These are phyloP conservation scores for Gallirallus australis DNA, from an alignment of 2,797 vertebrate species.

Conservation along the genomic window DNA sequence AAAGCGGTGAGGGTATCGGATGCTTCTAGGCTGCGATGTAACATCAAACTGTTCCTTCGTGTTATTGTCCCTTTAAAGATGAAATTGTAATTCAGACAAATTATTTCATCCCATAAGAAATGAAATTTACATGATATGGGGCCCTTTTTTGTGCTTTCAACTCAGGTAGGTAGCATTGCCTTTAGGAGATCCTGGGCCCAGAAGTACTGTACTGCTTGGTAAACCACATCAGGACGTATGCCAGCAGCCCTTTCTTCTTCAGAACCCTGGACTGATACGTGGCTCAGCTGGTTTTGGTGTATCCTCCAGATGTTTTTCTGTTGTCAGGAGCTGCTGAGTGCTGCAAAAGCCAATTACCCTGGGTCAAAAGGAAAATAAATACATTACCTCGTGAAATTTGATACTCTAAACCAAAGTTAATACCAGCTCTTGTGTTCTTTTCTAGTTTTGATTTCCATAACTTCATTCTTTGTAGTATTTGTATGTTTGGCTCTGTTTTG, in stretches of 20 bases:
- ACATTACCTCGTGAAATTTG: not conserved
- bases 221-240: too few species aligned
- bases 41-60: accelerated
- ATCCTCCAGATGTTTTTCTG: accelerated
- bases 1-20: not conserved
- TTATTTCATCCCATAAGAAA: accelerated
- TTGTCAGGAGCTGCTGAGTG: not conserved
- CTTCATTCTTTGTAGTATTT: not conserved
- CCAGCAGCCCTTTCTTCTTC: too few species aligned
- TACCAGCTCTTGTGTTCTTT: not conserved
- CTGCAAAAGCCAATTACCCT: accelerated
- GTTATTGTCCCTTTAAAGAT: not conserved
- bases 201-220: accelerated
- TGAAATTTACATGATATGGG: accelerated
- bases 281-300: not conserved
- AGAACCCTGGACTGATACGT: accelerated
- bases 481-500: not conserved
- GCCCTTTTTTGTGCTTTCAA: accelerated
- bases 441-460: not conserved
- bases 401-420: not conserved
- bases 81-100: not conserved
- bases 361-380: not conserved
- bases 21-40: accelerated
- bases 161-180: not conserved
- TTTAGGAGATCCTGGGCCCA: accelerated